Percentiles rank a stretch among this genome's conserved stretches.
Evolutionary conservation across 1,140 invertebrate species (phyloP).

Genomic region (Eubasilissa regina): DNA sequence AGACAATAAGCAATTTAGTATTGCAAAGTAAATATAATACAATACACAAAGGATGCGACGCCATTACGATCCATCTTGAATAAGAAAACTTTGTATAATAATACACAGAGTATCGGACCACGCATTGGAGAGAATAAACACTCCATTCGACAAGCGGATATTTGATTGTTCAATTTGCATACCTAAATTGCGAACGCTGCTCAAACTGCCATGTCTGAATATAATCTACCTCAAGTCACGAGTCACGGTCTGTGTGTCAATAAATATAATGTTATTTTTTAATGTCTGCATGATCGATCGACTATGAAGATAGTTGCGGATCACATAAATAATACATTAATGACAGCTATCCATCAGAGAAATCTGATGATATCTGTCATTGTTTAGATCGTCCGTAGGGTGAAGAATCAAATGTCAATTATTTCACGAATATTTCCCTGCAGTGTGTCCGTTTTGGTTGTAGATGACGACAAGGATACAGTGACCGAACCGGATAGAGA

Average conservation of each 20-base stretch:
- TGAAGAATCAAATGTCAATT: too few relatives aligned
- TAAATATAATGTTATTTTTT: too few relatives aligned
- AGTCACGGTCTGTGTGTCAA: background rate
- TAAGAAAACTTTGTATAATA: conserved; percentile 15
- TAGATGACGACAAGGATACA: too few relatives aligned
- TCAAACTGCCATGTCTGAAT: background rate
- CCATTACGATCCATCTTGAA: conserved; percentile 14
- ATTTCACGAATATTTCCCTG: too few relatives aligned
- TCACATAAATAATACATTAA: too few relatives aligned
- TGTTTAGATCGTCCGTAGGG: too few relatives aligned
- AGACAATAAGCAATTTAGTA: conserved; percentile 12
- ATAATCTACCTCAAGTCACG: background rate
- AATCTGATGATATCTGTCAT: too few relatives aligned
- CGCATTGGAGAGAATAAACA: background rate
- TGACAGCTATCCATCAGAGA: too few relatives aligned
- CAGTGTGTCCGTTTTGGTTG: too few relatives aligned
- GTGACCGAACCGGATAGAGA: too few relatives aligned
- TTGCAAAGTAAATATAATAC: background rate
- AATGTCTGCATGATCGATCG: too few relatives aligned
- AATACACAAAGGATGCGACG: conserved; percentile 11
- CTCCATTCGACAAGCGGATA: conserved; percentile 1
- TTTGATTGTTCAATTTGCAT: conserved; percentile 21
- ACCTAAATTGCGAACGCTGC: background rate
- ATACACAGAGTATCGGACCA: background rate
- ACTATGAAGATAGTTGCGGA: too few relatives aligned